Evolutionary conservation across 1,140 invertebrate species (phyloP).

Genomic region (Micrasema minimum): DNA sequence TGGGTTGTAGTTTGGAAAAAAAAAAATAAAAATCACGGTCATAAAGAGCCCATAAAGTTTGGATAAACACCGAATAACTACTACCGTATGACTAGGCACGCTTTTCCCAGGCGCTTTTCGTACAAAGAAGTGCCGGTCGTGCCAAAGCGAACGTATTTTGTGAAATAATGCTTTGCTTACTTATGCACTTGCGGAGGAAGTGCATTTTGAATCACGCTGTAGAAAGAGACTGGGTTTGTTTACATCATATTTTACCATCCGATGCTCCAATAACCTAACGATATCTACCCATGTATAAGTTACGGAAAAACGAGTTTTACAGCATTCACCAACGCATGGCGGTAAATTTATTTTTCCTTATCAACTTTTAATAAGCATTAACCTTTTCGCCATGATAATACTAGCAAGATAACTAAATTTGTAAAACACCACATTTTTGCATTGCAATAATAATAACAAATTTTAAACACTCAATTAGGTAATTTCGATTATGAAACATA

Average conservation of each 20-base stretch:
- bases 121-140: constrained; percentile 46
- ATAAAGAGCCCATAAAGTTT: constrained; percentile 48
- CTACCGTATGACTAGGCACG: constrained; percentile 44
- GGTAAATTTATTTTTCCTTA: too few relatives aligned
- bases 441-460: too few relatives aligned
- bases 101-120: constrained; percentile 14
- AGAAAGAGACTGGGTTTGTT: constrained; percentile 1
- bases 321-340: too few relatives aligned
- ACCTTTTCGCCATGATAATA: too few relatives aligned
- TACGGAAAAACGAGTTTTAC: constrained; percentile 3
- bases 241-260: constrained; percentile 21
- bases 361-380: too few relatives aligned
- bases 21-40: constrained; percentile 22
- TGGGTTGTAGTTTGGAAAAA: constrained; percentile 42
- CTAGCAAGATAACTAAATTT: too few relatives aligned
- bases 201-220: constrained; percentile 17
- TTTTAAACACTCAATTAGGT: too few relatives aligned
- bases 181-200: constrained; percentile 11
- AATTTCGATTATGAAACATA: too few relatives aligned
- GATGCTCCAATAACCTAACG: too few relatives aligned
- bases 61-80: constrained; percentile 37
- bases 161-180: constrained; percentile 36
- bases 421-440: too few relatives aligned
- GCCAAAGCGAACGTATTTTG: constrained; percentile 42
- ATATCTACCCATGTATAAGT: too few relatives aligned